These are phyloP conservation scores for Craniophora ligustri DNA, from an alignment of 2,888 invertebrate species.

Conservation along the genomic window DNA sequence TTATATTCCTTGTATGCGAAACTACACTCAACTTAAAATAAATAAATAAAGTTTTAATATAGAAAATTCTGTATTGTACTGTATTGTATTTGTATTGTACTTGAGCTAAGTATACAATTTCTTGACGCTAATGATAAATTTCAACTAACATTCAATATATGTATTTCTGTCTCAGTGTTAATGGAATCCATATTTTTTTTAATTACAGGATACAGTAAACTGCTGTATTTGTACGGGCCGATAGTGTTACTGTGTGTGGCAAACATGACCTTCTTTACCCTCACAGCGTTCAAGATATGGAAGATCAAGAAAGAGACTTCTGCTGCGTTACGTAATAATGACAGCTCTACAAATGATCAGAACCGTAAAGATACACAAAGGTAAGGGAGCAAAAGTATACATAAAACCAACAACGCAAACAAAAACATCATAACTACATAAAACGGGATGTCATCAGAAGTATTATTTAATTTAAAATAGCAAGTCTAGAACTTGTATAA, in stretches of 20 bases:
- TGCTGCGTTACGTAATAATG: conserved; percentile 71
- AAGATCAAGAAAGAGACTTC: conserved; percentile 77
- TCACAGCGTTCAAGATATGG: conserved; percentile 77
- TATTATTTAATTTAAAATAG: no score
- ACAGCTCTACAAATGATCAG: conserved; percentile 75
- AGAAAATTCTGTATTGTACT: no score
- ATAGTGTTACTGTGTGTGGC: conserved; percentile 75
- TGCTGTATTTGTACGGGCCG: conserved; percentile 79
- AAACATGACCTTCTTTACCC: conserved; percentile 76
- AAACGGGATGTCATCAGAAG: no score
- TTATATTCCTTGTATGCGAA: no score
- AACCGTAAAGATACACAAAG: conserved; percentile 78
- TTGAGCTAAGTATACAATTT: not conserved
- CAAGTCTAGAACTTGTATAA: no score
- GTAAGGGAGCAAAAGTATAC: conserved; percentile 63
- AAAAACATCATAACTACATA: no score
- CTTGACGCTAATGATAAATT: no score
- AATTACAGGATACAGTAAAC: conserved; percentile 72
- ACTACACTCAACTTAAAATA: no score
- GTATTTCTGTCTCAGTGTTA: no score
- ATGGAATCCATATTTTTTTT: not conserved
- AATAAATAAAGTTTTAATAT: no score
- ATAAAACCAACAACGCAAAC: not conserved
- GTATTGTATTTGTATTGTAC: no score
- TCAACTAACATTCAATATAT: no score